Evolutionary conservation across 2,797 vertebrate species (phyloP), one percentile per base, ranked within the genome.

Genomic region (Strix occidentalis): DNA sequence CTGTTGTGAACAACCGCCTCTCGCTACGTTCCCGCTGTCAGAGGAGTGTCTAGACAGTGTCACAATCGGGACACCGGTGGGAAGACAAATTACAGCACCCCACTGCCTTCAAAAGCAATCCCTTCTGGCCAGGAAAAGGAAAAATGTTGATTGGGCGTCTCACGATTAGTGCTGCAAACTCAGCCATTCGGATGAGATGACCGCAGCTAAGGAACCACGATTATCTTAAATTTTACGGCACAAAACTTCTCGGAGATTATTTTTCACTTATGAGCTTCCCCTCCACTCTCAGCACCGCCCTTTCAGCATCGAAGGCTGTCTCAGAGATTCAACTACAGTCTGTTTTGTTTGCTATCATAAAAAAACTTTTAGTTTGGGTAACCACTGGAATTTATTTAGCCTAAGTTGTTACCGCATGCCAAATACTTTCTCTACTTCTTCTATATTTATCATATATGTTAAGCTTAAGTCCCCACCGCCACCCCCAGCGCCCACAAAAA

Each of bases 401-500:
- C 72, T 57, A 74, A 85, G 68, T 74, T 81, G 72, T 71, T 71
- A 88, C 86, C 83, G 76, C 87, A 89, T 65, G 43, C 74, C 58
- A 89, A 76, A 89, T 93, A 92, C 54, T 93, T 95, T 84, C 81
- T 90, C 66, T 90, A 20, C 74, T 71, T 33, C 61, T 91, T 93
- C 91, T 95, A 96, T 96, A 94, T 95, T 92, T 96, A 89, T 87
- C 87, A 51, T 95, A 82, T 93, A 93, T 61, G 54, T 94, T 87
- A 81, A 71, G 68, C 39, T 71, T 43, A 80, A 88, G 86, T 88
- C 77, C 56, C 71, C 75, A 87, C 56, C 2, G 3, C 91, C 60
- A 84, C 48, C 48, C 75, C 71, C 75, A 89, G 75, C 8, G 18
- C 88, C 94, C 95, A 95, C 90, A 95, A 86, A 95, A 96, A 95